phyloP scores from a whole-genome alignment of 2,888 invertebrate genomes.

The Nemotelus pantherinus region DNA sequence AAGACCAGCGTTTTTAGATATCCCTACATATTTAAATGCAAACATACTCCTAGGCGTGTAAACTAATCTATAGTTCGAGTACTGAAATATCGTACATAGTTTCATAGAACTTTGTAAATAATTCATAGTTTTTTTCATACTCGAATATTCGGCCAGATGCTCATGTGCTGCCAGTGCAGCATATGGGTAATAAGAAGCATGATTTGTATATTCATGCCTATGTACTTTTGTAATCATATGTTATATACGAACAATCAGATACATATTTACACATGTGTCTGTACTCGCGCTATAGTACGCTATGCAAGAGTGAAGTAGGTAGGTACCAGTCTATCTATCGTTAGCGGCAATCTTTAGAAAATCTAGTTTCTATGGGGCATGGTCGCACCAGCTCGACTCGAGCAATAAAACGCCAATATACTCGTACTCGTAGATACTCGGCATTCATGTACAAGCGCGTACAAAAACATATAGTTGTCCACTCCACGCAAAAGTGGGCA shows the following conservation, averaged over 20 bases:
- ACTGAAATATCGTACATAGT: not conserved
- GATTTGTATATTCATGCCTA: too few relatives aligned
- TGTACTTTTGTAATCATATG: too few relatives aligned
- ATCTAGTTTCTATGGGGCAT: conserved; percentile 37
- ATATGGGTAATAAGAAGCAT: too few relatives aligned
- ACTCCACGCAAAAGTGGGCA: conserved; percentile 34
- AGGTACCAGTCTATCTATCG: not conserved
- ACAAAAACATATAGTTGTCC: conserved; percentile 12
- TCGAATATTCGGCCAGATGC: not conserved
- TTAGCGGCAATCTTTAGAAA: conserved; percentile 34
- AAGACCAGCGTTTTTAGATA: conserved; percentile 22
- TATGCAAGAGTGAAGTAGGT: too few relatives aligned
- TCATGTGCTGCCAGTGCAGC: not conserved
- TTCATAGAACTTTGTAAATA: not conserved
- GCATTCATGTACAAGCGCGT: too few relatives aligned
- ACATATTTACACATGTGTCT: too few relatives aligned
- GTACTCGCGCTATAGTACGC: too few relatives aligned
- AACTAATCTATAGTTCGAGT: not conserved
- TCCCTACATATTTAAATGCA: not conserved
- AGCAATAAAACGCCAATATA: too few relatives aligned
- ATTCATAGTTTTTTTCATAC: conserved; percentile 16
- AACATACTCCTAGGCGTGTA: not conserved
- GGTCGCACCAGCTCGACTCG: not conserved
- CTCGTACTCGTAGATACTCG: too few relatives aligned
- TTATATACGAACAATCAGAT: too few relatives aligned